Conservation (phyloP, 2,797 vertebrate genomes). For the Sebastes hubbsi region DNA sequence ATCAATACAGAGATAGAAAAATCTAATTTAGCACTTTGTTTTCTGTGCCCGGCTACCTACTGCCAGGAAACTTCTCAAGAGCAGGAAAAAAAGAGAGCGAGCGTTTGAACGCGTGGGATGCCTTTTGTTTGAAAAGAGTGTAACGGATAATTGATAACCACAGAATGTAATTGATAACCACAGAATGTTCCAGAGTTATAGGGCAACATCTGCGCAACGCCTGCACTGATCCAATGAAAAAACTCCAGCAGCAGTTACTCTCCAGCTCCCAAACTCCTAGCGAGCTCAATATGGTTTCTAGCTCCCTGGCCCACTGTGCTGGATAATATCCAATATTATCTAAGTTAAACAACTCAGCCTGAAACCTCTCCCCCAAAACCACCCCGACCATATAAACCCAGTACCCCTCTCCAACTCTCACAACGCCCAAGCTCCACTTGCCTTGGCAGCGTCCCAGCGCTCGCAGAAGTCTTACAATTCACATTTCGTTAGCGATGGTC, state of each 20-base stretch:
- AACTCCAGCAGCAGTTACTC: constrained; percentile 15
- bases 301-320: constrained; percentile 57
- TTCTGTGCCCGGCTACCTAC: constrained; percentile 13
- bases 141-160: constrained; percentile 79
- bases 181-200: constrained; percentile 85
- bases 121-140: constrained; percentile 70
- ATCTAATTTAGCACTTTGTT: constrained; percentile 53
- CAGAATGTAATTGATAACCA: constrained; percentile 84
- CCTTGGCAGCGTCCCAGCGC: constrained; percentile 47
- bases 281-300: constrained; percentile 36
- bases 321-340: constrained; percentile 57
- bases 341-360: constrained; percentile 56
- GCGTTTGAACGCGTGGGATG: constrained; percentile 74
- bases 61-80: constrained; percentile 63
- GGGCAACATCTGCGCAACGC: constrained; percentile 84
- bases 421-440: constrained; percentile 35
- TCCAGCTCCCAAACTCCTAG: constrained; percentile 22
- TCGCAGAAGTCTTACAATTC: constrained; percentile 45
- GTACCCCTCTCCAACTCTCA: constrained; percentile 43
- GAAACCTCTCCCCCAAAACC: constrained; percentile 38
- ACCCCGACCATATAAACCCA: constrained; percentile 53
- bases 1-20: constrained; percentile 48
- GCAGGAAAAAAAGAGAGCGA: neutral
- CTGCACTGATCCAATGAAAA: constrained; percentile 69
- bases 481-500: constrained; percentile 59